Base-by-base conservation (phyloP, 2,888 invertebrate genomes). In the Ectemnius continuus region DNA sequence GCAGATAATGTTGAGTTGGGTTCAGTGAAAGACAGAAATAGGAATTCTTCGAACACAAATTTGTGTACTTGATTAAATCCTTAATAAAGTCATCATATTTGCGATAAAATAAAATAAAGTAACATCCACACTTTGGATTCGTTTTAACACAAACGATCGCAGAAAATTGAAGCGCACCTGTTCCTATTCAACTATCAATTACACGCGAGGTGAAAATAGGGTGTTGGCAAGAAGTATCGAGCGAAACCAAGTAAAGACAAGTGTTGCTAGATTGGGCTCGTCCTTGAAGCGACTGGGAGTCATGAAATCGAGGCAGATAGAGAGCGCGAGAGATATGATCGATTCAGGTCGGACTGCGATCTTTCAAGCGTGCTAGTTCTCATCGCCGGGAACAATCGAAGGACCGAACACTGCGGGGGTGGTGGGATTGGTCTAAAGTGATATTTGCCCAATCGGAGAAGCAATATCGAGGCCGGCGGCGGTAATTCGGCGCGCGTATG, bases 381-480 rank as follows among this genome's bases (percentile, higher is more conserved):
- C 8, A 78, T 71, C 64, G 80, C 62, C 78, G 23, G 8, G 36
- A 36, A 36, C 36, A 36, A 36, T 36, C 36, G 68, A 74, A 81
- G 72, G 77, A 71, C 64, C 8, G 11, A 36, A 58, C 79, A 58
- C 69, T 56, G 61, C 58, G 65, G 74, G 66, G 52, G 11, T 66
- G 61, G 70, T 75, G 81, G 82, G 81, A 78, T 36, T 11, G 36
- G 76, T 78, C 79, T 79, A 81, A 87, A 89, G 88, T 87, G 86
- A 86, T 86, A 87, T 88, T 88, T 88, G 83, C 84, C 83, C 84
- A 84, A 85, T 86, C 80, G 20, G 76, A 79, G 85, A 82, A 85
- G 82, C 84, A 87, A 86, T 85, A 83, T 85, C 84, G 82, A 83
- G 74, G 79, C 78, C 67, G 64, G 52, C 69, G 61, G 63, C 75